These are phyloP conservation scores for Drosophila nasuta DNA, from an alignment of 1,140 invertebrate species.

Conservation along the genomic window DNA sequence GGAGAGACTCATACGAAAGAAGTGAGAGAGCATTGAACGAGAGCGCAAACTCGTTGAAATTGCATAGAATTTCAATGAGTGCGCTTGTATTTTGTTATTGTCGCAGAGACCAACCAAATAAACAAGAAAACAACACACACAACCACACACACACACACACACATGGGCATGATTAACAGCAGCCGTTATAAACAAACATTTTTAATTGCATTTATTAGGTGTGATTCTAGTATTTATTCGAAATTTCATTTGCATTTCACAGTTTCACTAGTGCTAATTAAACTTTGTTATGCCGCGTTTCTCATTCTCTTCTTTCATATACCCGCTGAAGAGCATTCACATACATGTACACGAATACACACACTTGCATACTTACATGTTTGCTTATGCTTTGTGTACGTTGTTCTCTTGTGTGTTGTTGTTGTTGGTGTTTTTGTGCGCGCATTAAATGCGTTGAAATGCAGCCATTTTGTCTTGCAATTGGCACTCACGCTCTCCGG, in stretches of 20 bases:
- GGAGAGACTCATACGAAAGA: background rate
- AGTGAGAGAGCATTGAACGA: conserved; percentile 5
- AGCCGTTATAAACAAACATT: conserved; percentile 28
- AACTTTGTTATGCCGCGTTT: conserved; percentile 43
- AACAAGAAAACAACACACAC: conserved; percentile 21
- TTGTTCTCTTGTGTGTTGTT: conserved; percentile 50
- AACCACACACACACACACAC: too few relatives aligned
- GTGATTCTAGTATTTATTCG: conserved; percentile 21
- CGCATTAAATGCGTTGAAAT: conserved; percentile 79
- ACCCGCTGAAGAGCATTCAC: conserved; percentile 6
- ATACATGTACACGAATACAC: conserved; percentile 12
- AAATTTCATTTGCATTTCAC: conserved; percentile 33
- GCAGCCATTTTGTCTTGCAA: conserved; percentile 79
- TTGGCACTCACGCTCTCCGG: conserved; percentile 67
- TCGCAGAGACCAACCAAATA: conserved; percentile 36
- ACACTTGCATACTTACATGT: conserved; percentile 49
- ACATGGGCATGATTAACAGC: background rate
- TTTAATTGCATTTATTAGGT: conserved; percentile 10
- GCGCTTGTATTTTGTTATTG: conserved; percentile 46
- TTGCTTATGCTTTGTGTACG: conserved; percentile 59
- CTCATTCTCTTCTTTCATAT: conserved; percentile 36
- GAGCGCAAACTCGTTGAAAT: conserved; percentile 46
- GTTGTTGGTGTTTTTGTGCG: conserved; percentile 51
- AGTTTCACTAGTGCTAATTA: conserved; percentile 46
- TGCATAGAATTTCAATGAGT: conserved; percentile 44